These are phyloP conservation scores for Desmophyllum pertusum DNA, from an alignment of 92 coral and sea anemone species.

Conservation along the genomic window DNA sequence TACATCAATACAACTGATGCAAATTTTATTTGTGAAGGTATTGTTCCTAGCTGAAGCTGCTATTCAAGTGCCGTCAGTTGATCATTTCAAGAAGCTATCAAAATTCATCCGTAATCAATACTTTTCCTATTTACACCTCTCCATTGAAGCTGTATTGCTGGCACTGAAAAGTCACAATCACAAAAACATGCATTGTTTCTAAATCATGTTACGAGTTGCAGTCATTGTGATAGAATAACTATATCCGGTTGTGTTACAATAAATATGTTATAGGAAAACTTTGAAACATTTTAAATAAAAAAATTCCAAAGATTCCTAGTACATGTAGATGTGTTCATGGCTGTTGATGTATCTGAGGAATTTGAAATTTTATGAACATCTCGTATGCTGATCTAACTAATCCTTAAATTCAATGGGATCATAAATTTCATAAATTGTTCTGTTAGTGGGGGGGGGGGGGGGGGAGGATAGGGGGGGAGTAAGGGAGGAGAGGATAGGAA, in stretches of 20 bases:
- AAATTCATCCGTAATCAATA: constrained; percentile 11
- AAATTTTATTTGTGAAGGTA: background rate
- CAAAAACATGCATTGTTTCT: background rate
- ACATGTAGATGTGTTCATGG: background rate
- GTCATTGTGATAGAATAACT: background rate
- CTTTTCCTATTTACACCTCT: background rate
- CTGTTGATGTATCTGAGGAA: background rate
- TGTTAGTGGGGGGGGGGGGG: too few species aligned
- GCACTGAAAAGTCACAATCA: background rate
- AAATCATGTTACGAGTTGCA: background rate
- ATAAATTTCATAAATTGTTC: too few species aligned
- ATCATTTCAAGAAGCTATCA: constrained; percentile 7
- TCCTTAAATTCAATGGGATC: too few species aligned
- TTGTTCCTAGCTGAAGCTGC: background rate
- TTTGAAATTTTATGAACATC: background rate
- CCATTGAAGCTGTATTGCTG: background rate
- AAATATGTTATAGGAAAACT: too few species aligned
- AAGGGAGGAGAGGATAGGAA: too few species aligned
- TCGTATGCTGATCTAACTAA: background rate
- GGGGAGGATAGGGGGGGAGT: too few species aligned
- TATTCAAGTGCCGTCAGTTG: background rate
- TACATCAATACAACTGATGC: background rate
- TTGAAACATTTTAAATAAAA: background rate
- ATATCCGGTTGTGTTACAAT: background rate
- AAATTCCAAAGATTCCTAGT: background rate